phyloP scores from a whole-genome alignment of 2,113 vertebrate genomes.

The Tupaia tana region DNA sequence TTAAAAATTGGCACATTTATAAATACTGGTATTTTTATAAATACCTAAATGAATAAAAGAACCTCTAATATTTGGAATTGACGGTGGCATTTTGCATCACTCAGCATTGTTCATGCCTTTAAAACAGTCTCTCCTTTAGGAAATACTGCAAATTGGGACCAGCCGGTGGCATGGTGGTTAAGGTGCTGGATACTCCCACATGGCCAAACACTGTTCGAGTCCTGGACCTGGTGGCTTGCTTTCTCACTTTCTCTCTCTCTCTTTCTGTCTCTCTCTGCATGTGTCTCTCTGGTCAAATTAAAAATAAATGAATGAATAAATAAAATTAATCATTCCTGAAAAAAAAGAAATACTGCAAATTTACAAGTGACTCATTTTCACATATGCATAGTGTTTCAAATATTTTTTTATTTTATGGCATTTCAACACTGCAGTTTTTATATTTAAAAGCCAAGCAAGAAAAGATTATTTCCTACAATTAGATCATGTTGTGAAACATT shows the following conservation, averaged over 20 bases:
- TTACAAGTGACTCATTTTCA: constrained; percentile 30
- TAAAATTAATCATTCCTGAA: no score
- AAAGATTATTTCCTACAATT: neutral
- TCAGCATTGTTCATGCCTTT: neutral
- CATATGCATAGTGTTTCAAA: neutral
- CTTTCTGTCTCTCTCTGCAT: no score
- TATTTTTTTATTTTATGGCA: constrained; percentile 28
- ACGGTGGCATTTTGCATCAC: neutral
- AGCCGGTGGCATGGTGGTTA: no score
- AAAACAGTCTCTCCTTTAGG: neutral
- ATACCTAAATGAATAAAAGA: neutral
- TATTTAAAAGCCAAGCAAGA: constrained; percentile 22
- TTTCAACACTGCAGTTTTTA: neutral
- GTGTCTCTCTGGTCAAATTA: no score
- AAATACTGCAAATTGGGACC: neutral
- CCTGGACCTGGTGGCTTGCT: no score
- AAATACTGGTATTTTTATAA: neutral
- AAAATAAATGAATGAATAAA: no score
- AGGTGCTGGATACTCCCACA: no score
- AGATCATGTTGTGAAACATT: neutral
- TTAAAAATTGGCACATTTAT: neutral
- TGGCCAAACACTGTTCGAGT: no score
- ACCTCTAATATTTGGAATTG: neutral
- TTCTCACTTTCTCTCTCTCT: no score
- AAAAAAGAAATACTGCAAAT: neutral